phyloP scores from a whole-genome alignment of 2,888 invertebrate genomes.

The Ectemnius continuus region DNA sequence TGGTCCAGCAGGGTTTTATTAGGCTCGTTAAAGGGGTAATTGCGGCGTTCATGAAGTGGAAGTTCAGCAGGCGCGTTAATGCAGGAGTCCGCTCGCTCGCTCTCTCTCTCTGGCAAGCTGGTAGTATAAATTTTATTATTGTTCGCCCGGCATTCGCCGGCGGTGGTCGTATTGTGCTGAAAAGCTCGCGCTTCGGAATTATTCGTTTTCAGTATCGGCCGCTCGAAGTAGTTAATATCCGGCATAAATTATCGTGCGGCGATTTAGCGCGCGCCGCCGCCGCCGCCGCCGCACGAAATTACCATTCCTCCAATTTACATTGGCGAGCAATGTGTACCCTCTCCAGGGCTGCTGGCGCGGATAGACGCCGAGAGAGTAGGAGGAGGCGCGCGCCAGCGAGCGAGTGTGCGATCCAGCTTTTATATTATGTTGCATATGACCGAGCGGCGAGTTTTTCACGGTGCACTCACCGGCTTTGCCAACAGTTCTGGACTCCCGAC shows the following conservation, averaged over 20 bases:
- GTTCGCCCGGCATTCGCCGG: not conserved
- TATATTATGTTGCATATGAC: not conserved
- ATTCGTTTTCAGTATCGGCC: not conserved
- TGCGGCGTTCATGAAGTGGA: too few relatives aligned
- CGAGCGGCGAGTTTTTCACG: constrained; percentile 5
- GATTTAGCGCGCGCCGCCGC: not conserved
- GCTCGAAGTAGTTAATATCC: constrained; percentile 1
- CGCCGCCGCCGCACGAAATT: not conserved
- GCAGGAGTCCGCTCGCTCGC: too few relatives aligned
- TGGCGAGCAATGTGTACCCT: too few relatives aligned
- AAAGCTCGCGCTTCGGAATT: not conserved
- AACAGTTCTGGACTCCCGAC: constrained; percentile 7
- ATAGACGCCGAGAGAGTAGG: too few relatives aligned
- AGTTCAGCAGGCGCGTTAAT: too few relatives aligned
- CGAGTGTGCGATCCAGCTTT: not conserved
- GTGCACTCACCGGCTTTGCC: not conserved
- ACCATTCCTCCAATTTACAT: too few relatives aligned
- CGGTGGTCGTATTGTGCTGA: too few relatives aligned
- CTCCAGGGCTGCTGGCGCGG: too few relatives aligned
- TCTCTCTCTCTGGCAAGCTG: too few relatives aligned
- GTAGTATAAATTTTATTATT: not conserved
- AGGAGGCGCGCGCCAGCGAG: not conserved
- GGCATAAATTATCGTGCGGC: not conserved
- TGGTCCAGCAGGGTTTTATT: too few relatives aligned
- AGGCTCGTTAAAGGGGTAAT: too few relatives aligned